Conservation (phyloP, 2,113 vertebrate genomes). For the Myiozetetes cayanensis region DNA sequence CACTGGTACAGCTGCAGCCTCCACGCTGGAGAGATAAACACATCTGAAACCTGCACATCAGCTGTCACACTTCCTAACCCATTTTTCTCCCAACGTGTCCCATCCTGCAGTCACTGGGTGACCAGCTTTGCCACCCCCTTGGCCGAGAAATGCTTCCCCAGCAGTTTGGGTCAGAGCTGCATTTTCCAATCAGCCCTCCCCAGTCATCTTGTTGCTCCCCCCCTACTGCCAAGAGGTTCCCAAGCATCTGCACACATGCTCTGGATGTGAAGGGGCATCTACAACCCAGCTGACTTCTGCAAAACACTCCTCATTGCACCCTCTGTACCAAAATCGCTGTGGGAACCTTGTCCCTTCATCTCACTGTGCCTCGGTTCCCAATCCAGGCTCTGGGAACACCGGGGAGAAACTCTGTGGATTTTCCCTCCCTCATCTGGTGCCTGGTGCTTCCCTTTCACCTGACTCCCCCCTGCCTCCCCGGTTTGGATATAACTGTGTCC, state of each 20-base stretch:
- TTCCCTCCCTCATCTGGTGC: background rate
- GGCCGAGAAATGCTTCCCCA: background rate
- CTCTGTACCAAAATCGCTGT: rapidly evolving
- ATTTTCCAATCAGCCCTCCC: background rate
- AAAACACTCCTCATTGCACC: background rate
- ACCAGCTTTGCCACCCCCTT: background rate
- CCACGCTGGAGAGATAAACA: background rate
- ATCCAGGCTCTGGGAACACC: rapidly evolving
- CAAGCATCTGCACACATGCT: background rate
- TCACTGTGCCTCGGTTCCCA: background rate
- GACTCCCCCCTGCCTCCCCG: background rate
- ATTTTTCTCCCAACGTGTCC: background rate
- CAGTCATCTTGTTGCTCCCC: background rate
- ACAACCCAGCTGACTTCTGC: background rate
- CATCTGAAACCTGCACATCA: background rate
- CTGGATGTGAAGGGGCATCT: background rate
- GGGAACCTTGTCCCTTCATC: background rate
- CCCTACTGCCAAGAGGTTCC: background rate
- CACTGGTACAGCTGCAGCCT: background rate
- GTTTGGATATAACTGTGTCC: background rate
- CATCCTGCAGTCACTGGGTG: rapidly evolving
- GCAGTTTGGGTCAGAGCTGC: background rate
- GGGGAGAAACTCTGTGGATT: background rate
- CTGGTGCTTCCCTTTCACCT: background rate
- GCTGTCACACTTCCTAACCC: background rate